phyloP scores from a whole-genome alignment of 1,140 invertebrate species.

The Meloidogyne exigua region DNA sequence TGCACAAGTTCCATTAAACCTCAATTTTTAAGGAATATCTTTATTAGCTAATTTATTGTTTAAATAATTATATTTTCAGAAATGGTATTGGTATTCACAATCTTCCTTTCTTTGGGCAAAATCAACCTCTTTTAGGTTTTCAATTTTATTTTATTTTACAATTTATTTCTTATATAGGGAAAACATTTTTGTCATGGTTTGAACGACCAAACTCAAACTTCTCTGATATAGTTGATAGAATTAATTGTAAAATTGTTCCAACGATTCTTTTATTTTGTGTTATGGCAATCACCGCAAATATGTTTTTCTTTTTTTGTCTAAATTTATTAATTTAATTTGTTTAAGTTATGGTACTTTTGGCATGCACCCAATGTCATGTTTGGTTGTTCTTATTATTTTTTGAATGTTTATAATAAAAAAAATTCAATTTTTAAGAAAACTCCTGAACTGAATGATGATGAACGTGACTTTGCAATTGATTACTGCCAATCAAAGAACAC shows the following conservation, averaged over 20 bases:
- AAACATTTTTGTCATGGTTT: constrained; percentile 19
- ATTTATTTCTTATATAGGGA: constrained; percentile 2
- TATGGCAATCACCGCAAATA: constrained; percentile 7
- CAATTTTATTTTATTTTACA: neutral
- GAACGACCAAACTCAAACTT: constrained; percentile 7
- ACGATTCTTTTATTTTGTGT: constrained; percentile 5
- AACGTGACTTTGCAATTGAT: constrained; percentile 17
- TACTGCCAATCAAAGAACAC: constrained; percentile 53
- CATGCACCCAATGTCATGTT: constrained; percentile 20
- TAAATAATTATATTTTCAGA: neutral
- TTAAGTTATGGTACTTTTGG: constrained; percentile 17
- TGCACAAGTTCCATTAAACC: no score
- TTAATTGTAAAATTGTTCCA: constrained; percentile 21
- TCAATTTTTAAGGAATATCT: no score
- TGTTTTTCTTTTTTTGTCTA: constrained; percentile 9
- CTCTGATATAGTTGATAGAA: constrained; percentile 15
- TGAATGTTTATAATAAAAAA: neutral
- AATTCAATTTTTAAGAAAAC: constrained; percentile 10
- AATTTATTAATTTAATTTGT: constrained; percentile 1
- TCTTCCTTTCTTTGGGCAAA: constrained; percentile 23
- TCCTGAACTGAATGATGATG: constrained; percentile 17
- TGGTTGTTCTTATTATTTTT: constrained; percentile 23
- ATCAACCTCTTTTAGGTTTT: constrained; percentile 18
- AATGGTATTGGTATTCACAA: constrained; percentile 15
- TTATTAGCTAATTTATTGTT: no score